phyloP scores from a whole-genome alignment of 1,140 invertebrate species.

The Bombus sylvicola region DNA sequence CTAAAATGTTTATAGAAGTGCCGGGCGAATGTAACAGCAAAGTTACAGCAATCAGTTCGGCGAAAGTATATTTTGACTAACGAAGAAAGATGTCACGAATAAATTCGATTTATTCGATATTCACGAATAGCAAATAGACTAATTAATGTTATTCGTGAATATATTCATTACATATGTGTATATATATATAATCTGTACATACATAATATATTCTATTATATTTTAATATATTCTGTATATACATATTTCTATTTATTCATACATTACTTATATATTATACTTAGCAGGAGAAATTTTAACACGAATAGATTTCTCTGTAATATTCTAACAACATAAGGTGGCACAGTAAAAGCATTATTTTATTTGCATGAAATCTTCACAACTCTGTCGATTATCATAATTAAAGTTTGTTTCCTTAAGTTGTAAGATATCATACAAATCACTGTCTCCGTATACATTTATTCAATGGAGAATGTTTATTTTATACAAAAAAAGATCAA shows the following conservation, averaged over 20 bases:
- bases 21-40: neutral
- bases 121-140: neutral
- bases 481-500: conserved; percentile 13
- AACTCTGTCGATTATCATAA: conserved; percentile 14
- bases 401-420: conserved; percentile 21
- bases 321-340: conserved; percentile 75
- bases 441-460: conserved; percentile 19
- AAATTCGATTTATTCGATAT: neutral
- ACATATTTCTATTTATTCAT: conserved; percentile 51
- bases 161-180: neutral
- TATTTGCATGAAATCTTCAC: conserved; percentile 54
- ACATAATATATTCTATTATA: neutral
- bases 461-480: conserved; percentile 17
- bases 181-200: neutral
- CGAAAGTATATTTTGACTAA: neutral
- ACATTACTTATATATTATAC: conserved; percentile 64
- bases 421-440: conserved; percentile 45
- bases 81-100: neutral
- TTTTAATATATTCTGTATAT: conserved; percentile 33
- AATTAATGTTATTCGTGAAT: neutral
- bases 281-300: conserved; percentile 73
- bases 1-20: neutral
- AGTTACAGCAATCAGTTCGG: neutral
- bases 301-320: conserved; percentile 77
- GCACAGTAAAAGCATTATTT: conserved; percentile 69